Base-by-base conservation (phyloP, 2,797 vertebrate species). In the Centroberyx gerrardi region DNA sequence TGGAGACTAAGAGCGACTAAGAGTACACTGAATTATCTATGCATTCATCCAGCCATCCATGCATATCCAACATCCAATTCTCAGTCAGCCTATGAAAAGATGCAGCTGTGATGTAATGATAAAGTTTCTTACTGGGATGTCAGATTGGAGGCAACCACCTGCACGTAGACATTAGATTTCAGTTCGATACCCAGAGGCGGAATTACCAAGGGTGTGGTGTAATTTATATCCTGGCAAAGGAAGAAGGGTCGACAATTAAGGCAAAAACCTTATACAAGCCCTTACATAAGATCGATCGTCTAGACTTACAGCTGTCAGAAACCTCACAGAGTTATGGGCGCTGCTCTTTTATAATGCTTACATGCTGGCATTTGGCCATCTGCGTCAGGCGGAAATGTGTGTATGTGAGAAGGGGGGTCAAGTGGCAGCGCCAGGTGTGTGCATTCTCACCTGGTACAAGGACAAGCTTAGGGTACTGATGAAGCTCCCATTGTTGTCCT, bases 401-500 rank as follows among this genome's bases (percentile, higher is more conserved):
- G 8, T 42, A 51, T 14, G 18, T 49, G 29, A 49, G 29, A 36
- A 13, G 62, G 52, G 49, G 59, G 22, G n/a, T 64, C 62, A 42
- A n/a, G 36, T 60, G 15, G 38, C 58, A 8, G 54, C 36, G 6
- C 18, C 8, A 18, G 15, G 36, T 59, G 67, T 51, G n/a, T 36
- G 31, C 33, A 33, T 29, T 51, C 82, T 84, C 89, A 94, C 94
- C 78, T 81, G 44, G 80, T 84, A 95, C 69, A 95, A 79, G 42
- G 74, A 63, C 88, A 95, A 91, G 88, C 84, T 94, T 54, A 94
- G 91, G 42, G 93, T 95, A 63, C 95, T 93, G 72, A 95, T 92
- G 87, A 96, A 96, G 69, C 92, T 95, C 17, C 95, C 94, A 77
- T 95, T 96, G 61, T 94, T 93, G 78, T 94, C 93, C 72, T 83